Conservation (phyloP, 2,113 vertebrate genomes). For the Calcarius ornatus region DNA sequence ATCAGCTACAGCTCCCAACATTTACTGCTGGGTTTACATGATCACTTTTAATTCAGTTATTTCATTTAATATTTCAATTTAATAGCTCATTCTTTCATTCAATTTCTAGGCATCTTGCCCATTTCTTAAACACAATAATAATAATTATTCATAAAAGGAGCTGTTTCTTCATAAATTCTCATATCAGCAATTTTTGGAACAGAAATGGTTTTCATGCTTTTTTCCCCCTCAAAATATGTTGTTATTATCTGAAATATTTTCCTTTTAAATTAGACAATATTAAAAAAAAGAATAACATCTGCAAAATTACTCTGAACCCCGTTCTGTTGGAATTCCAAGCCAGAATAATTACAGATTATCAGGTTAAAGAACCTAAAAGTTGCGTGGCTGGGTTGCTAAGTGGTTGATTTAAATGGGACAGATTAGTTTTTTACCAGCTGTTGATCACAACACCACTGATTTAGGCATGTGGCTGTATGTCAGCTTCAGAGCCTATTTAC, state of each 20-base stretch:
- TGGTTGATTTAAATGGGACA: not conserved
- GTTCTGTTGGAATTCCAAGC: not conserved
- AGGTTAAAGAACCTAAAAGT: constrained; percentile 2
- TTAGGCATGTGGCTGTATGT: not conserved
- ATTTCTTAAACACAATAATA: constrained; percentile 67
- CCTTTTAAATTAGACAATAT: constrained; percentile 37
- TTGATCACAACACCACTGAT: not conserved
- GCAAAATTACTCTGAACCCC: not conserved
- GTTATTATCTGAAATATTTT: constrained; percentile 35
- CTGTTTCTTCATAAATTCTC: constrained; percentile 53
- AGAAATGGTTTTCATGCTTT: constrained; percentile 29
- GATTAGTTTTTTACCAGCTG: not conserved
- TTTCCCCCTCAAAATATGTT: not conserved
- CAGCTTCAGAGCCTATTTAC: not conserved
- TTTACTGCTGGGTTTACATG: constrained; percentile 52
- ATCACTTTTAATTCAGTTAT: constrained; percentile 72
- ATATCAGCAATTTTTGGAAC: constrained; percentile 66
- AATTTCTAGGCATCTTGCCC: constrained; percentile 69
- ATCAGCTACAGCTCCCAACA: constrained; percentile 52
- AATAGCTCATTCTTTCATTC: constrained; percentile 68
- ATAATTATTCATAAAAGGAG: constrained; percentile 69
- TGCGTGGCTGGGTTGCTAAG: not conserved
- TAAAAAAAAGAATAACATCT: constrained; percentile 4
- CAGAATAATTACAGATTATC: constrained; percentile 14
- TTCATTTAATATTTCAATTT: constrained; percentile 75